phyloP scores from a whole-genome alignment of 2,888 invertebrate species.

The Tetheella fluctuosa region DNA sequence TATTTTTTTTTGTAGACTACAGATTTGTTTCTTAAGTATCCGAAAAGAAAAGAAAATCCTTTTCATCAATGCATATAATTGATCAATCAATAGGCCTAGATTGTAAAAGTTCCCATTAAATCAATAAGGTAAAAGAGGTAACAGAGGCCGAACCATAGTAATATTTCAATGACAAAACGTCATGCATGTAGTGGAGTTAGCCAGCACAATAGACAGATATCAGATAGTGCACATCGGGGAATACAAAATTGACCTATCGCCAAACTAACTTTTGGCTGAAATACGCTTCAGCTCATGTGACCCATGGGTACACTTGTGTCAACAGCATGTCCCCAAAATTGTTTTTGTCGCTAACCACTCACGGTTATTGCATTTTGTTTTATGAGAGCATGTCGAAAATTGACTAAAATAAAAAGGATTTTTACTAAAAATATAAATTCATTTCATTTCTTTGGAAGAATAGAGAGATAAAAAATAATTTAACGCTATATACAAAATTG shows the following conservation, averaged over 20 bases:
- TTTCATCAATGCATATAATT: neutral
- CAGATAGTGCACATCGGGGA: neutral
- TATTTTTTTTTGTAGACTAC: neutral
- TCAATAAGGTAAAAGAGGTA: too few relatives aligned
- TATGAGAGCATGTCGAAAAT: neutral
- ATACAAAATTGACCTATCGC: constrained; percentile 4
- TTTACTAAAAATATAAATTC: neutral
- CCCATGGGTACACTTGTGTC: neutral
- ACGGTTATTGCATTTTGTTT: constrained; percentile 1
- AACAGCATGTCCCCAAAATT: constrained; percentile 2
- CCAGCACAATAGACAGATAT: neutral
- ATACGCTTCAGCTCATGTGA: neutral
- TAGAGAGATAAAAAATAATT: too few relatives aligned
- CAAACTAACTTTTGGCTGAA: neutral
- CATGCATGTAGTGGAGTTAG: neutral
- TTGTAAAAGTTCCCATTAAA: too few relatives aligned
- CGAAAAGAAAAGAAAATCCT: neutral
- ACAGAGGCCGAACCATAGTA: too few relatives aligned
- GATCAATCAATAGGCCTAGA: too few relatives aligned
- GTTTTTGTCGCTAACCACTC: neutral
- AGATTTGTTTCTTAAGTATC: neutral
- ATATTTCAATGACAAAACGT: too few relatives aligned
- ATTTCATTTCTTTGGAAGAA: neutral
- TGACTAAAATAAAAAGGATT: too few relatives aligned
- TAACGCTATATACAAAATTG: too few relatives aligned